Percentiles rank a stretch among this genome's conserved stretches.
These are phyloP conservation scores for Rostratula benghalensis DNA, from an alignment of 2,113 vertebrate species.

Conservation along the genomic window DNA sequence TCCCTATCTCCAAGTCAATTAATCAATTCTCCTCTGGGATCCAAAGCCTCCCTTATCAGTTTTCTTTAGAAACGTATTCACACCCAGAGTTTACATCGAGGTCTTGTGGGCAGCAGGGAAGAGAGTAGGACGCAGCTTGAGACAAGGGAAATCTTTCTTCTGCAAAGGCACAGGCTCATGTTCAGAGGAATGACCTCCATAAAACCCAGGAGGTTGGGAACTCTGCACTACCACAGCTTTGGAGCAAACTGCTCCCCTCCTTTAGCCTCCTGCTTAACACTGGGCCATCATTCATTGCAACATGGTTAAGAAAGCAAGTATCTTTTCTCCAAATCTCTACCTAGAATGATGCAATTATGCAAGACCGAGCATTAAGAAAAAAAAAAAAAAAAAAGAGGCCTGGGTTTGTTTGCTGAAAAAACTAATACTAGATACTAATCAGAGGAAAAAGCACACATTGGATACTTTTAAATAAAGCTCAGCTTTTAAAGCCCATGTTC, in stretches of 20 bases:
- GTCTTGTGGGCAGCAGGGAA: background rate
- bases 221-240: background rate
- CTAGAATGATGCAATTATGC: background rate
- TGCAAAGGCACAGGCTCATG: background rate
- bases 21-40: background rate
- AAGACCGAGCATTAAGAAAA: background rate
- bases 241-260: background rate
- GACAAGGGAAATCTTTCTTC: background rate
- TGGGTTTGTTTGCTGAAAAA: background rate
- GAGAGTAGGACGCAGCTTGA: background rate
- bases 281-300: background rate
- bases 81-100: background rate
- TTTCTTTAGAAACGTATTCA: background rate
- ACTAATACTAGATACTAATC: background rate
- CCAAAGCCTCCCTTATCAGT: background rate
- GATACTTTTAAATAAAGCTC: background rate
- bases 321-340: background rate
- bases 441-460: background rate
- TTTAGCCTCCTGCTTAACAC: background rate
- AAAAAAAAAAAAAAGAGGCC: background rate
- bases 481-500: background rate
- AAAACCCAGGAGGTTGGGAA: background rate
- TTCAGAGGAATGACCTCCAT: background rate
- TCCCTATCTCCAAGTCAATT: background rate
- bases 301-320: background rate